phyloP scores from a whole-genome alignment of 2,797 vertebrate genomes.

The Brotula barbata region DNA sequence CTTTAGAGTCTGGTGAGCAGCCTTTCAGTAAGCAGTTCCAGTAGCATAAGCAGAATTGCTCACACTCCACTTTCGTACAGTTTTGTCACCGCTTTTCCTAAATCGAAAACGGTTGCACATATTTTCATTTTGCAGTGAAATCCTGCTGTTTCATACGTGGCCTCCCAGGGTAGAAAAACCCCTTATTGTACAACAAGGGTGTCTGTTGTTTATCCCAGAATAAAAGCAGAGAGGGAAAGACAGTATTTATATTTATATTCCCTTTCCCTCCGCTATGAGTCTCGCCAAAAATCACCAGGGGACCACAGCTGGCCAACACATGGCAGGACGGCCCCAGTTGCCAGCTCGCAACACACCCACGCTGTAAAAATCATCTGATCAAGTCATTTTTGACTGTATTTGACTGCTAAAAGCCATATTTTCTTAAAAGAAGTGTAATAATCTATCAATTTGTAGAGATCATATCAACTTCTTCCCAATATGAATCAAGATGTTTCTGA shows the following conservation, averaged over 20 bases:
- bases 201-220: constrained; percentile 43
- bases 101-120: constrained; percentile 10
- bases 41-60: too few relatives aligned
- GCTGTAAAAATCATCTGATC: not conserved
- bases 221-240: constrained; percentile 45
- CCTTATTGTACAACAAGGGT: constrained; percentile 26
- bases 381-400: too few relatives aligned
- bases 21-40: too few relatives aligned
- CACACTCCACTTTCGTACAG: too few relatives aligned
- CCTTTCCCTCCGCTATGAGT: constrained; percentile 13
- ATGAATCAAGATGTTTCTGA: too few relatives aligned
- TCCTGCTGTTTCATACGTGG: constrained; percentile 27
- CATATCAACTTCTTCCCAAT: too few relatives aligned
- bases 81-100: not conserved
- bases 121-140: constrained; percentile 18
- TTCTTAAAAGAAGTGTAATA: too few relatives aligned
- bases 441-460: too few relatives aligned
- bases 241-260: constrained; percentile 61
- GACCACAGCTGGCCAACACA: constrained; percentile 72
- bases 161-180: constrained; percentile 15
- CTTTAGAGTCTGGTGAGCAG: too few relatives aligned
- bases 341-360: constrained; percentile 33
- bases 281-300: constrained; percentile 37
- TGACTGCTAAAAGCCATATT: too few relatives aligned
- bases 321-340: constrained; percentile 55